Evolutionary conservation across 2,113 vertebrate species (phyloP).

Genomic region (Ptilonorhynchus violaceus): DNA sequence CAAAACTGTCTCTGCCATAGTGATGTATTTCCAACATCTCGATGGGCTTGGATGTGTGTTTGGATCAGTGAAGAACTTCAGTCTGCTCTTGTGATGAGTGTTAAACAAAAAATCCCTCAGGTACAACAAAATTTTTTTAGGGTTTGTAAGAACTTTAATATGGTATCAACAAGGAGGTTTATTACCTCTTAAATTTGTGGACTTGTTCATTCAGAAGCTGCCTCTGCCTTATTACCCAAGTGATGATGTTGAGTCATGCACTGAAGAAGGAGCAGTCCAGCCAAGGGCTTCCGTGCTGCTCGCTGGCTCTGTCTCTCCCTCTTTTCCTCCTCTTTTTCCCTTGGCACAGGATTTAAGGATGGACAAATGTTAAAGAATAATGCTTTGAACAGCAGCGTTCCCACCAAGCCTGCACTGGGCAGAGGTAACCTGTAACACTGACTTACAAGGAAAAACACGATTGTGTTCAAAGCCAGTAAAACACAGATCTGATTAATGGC

Average conservation of each 20-base stretch:
- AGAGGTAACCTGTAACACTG: neutral
- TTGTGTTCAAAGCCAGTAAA: neutral
- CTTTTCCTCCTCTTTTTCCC: neutral
- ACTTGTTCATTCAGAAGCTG: neutral
- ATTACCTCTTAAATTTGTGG: neutral
- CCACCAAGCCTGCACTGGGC: neutral
- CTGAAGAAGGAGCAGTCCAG: neutral
- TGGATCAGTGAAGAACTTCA: neutral
- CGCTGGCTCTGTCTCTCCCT: neutral
- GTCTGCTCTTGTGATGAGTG: neutral
- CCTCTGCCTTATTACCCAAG: neutral
- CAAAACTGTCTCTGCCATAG: neutral
- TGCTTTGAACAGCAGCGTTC: neutral
- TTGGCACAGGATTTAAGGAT: neutral
- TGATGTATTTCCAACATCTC: neutral
- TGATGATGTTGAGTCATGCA: neutral
- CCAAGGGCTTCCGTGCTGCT: neutral
- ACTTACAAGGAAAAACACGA: neutral
- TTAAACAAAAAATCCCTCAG: neutral
- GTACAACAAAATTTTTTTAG: neutral
- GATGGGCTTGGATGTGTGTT: neutral
- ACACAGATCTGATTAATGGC: neutral
- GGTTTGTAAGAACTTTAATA: neutral
- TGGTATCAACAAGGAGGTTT: neutral
- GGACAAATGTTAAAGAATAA: accelerated